Evolutionary conservation across 37 sponge, comb jelly and placozoan genomes (phyloP).

Genomic region (Crambe crambe): DNA sequence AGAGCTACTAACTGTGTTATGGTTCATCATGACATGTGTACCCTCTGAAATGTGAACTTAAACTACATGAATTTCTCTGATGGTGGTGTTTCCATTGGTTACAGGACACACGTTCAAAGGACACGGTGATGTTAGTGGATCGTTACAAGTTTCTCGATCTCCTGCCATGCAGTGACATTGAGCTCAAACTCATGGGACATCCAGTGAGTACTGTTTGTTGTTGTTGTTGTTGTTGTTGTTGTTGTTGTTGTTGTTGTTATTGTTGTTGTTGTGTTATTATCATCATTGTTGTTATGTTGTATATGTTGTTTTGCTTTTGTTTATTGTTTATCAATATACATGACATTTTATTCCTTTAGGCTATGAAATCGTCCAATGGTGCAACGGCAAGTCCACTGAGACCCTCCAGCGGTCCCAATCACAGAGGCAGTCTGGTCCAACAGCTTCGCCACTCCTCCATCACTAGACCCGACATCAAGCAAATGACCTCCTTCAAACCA

Average conservation of each 20-base stretch:
- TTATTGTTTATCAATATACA: no score
- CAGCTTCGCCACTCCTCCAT: constrained; percentile 17
- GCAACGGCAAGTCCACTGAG: neutral
- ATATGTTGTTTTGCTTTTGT: neutral
- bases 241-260: neutral
- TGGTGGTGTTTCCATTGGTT: neutral
- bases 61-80: no score
- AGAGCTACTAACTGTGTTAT: no score
- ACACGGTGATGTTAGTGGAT: constrained; percentile 80
- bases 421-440: neutral
- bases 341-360: neutral
- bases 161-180: constrained; percentile 78
- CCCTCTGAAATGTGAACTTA: no score
- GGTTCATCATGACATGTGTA: no score
- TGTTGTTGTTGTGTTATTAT: neutral
- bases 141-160: constrained; percentile 89
- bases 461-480: constrained; percentile 76
- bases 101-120: constrained; percentile 40
- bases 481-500: constrained; percentile 89
- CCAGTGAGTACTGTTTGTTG: constrained; percentile 44
- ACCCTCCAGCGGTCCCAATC: neutral
- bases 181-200: constrained; percentile 89
- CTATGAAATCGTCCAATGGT: neutral
- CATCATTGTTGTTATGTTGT: neutral
- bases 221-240: neutral